phyloP scores from a whole-genome alignment of 2,888 invertebrate species.

The Drosophila macrospina region DNA sequence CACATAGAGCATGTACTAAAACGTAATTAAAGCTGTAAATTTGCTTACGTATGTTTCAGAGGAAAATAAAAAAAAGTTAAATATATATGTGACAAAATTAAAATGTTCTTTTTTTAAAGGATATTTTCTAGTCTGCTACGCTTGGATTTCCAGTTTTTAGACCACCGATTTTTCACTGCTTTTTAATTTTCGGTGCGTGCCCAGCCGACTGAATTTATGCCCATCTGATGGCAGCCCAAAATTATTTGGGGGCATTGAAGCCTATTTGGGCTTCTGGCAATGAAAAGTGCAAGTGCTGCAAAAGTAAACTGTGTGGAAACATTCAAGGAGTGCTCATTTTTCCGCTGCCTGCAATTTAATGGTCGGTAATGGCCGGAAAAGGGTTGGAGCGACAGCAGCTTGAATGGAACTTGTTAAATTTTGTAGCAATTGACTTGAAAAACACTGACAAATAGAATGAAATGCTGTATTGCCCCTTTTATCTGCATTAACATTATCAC shows the following conservation, averaged over 20 bases:
- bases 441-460: background rate
- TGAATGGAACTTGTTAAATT: slow-evolving; percentile 16
- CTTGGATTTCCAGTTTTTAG: background rate
- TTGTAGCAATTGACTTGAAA: slow-evolving; percentile 19
- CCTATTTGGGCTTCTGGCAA: slow-evolving; percentile 31
- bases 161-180: slow-evolving; percentile 37
- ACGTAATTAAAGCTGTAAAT: slow-evolving; percentile 1
- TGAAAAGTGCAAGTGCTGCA: slow-evolving; percentile 77
- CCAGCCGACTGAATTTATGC: slow-evolving; percentile 68
- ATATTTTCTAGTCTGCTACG: background rate
- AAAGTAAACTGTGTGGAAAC: slow-evolving; percentile 77
- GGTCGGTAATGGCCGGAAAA: slow-evolving; percentile 34
- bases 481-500: slow-evolving; percentile 21
- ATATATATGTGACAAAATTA: background rate
- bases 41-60: background rate
- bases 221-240: slow-evolving; percentile 39
- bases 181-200: slow-evolving; percentile 67
- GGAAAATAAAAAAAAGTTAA: no score
- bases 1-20: background rate
- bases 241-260: slow-evolving; percentile 46
- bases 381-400: slow-evolving; percentile 22
- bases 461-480: slow-evolving; percentile 12
- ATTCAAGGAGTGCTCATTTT: slow-evolving; percentile 71
- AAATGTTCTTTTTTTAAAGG: background rate
- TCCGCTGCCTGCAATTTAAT: slow-evolving; percentile 49